A percentile compares a stretch with the other conserved stretches of the same genome.
These are phyloP conservation scores for Elegia similella DNA, from an alignment of 2,888 invertebrate genomes.

Conservation along the genomic window DNA sequence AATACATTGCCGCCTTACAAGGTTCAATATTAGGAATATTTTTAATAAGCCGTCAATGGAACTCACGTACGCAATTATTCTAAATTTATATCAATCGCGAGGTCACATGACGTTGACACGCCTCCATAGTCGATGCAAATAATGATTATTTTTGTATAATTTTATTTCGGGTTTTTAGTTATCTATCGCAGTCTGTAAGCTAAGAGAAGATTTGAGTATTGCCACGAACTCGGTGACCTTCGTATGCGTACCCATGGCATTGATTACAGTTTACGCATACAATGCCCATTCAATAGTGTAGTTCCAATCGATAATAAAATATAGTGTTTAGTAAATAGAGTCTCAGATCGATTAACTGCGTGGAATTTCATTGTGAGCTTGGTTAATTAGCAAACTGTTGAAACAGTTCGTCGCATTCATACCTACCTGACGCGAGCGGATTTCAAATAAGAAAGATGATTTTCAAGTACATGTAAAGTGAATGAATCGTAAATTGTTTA, in stretches of 20 bases:
- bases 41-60: constrained; percentile 35
- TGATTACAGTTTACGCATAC: constrained; percentile 74
- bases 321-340: constrained; percentile 44
- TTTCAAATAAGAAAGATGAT: constrained; percentile 45
- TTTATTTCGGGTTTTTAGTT: constrained; percentile 6
- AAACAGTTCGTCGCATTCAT: constrained; percentile 59
- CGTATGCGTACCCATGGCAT: constrained; percentile 65
- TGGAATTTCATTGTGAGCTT: constrained; percentile 50
- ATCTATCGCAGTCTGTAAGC: constrained; percentile 26
- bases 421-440: constrained; percentile 38
- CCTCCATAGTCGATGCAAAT: constrained; percentile 32
- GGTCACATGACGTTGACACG: constrained; percentile 44
- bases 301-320: constrained; percentile 39
- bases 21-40: constrained; percentile 17
- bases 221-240: constrained; percentile 60
- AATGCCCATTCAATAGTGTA: constrained; percentile 60
- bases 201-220: constrained; percentile 45
- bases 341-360: constrained; percentile 39
- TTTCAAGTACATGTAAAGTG: constrained; percentile 45
- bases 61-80: constrained; percentile 26
- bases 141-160: constrained; percentile 22
- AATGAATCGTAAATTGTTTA: constrained; percentile 56
- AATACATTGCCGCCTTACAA: constrained; percentile 41
- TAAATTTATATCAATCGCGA: constrained; percentile 30
- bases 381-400: constrained; percentile 66